Base-by-base conservation (phyloP, 2,888 invertebrate species). In the Atrina japonica region DNA sequence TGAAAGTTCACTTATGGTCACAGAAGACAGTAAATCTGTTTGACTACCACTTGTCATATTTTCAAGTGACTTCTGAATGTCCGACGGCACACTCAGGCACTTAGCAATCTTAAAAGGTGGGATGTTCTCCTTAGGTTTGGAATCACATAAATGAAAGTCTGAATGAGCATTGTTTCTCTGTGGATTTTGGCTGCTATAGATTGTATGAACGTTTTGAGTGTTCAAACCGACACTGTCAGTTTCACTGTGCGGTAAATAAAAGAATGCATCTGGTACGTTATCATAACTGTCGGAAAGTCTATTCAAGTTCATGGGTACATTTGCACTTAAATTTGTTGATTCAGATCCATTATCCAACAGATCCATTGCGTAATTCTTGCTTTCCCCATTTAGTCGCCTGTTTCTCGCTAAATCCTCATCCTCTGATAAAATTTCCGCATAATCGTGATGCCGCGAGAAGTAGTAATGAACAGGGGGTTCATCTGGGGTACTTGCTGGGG, bases 1-100 rank as follows among this genome's bases (percentile, higher is more conserved):
- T 0, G 87, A 87, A 29, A 87, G 75, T 66, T 87, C 87, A 79
- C 87, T 87, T 35, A 87, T 83, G 23, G 86, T 86, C 43, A 86
- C 78, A 30, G 86, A 86, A 0, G 86, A 86, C 71, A 86, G 76
- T 40, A 86, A 72, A 45, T 87, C 87, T 6, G 79, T 80, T 63
- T 85, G 84, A 71, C 84, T 85, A 7, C 78, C 87, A 58, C 77
- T 72, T 21, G 77, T 80, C 56, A 88, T 80, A 66, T 86, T 85
- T 68, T 88, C 87, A 40, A 88, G 45, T 5, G 87, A 88, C 73
- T 81, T 82, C 55, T 85, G 85, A 65, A 88, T 86, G 65, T 88
- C 87, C 18, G 85, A 85, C 1, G 87, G 86, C 49, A 88, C 84
- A 76, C 87, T 88, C 53, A 88, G 73, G 73, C 86, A 86, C 71